Evolutionary conservation across 2,888 invertebrate species (phyloP).

Genomic region (Rosalia funebris): DNA sequence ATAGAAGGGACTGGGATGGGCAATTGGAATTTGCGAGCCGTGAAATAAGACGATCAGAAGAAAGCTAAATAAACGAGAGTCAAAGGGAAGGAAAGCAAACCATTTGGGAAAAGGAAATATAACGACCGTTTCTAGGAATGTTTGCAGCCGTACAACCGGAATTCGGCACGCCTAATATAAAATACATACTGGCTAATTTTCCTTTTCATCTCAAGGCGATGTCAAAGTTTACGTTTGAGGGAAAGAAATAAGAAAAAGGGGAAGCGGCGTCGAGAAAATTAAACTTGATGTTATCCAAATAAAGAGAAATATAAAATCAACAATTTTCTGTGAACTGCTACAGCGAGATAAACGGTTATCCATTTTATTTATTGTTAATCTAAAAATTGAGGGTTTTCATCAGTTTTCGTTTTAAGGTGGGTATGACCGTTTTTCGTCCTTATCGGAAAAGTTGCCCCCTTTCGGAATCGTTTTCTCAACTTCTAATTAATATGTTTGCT

Average conservation of each 20-base stretch:
- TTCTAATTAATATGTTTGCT: too few relatives aligned
- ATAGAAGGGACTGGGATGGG: slow-evolving; percentile 42
- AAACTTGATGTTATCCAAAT: too few relatives aligned
- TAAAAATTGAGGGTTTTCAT: too few relatives aligned
- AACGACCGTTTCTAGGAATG: slow-evolving; percentile 39
- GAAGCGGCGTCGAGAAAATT: not conserved
- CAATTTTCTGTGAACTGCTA: too few relatives aligned
- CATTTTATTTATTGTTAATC: too few relatives aligned
- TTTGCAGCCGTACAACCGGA: slow-evolving; percentile 28
- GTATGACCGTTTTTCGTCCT: too few relatives aligned
- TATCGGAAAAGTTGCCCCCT: too few relatives aligned
- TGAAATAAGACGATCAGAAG: slow-evolving; percentile 62
- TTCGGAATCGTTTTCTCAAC: too few relatives aligned
- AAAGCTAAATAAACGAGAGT: slow-evolving; percentile 53
- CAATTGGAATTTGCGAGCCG: slow-evolving; percentile 60
- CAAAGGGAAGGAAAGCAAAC: slow-evolving; percentile 42
- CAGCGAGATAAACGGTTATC: too few relatives aligned
- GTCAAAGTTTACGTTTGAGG: slow-evolving; percentile 5
- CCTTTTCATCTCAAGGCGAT: slow-evolving; percentile 27
- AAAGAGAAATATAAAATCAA: too few relatives aligned
- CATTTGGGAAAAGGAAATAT: slow-evolving; percentile 47
- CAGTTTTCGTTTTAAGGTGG: too few relatives aligned
- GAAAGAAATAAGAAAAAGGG: not conserved
- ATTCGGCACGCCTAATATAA: slow-evolving; percentile 32
- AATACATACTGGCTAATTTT: slow-evolving; percentile 38